phyloP scores from a whole-genome alignment of 2,797 vertebrate species.

The Alectoris magna region DNA sequence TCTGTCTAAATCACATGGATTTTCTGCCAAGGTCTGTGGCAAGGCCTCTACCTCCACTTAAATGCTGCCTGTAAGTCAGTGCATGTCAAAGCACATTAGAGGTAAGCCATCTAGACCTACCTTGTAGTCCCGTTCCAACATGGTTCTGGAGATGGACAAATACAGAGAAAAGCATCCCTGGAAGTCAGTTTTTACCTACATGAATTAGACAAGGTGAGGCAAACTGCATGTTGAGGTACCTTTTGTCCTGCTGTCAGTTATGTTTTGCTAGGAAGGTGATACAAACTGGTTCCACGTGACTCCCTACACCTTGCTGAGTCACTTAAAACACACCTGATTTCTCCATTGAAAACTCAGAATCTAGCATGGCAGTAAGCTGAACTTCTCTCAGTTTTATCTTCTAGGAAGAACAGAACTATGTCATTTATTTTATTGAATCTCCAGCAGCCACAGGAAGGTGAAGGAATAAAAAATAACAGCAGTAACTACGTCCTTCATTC shows the following conservation, averaged over 20 bases:
- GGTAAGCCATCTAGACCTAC: background rate
- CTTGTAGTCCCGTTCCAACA: background rate
- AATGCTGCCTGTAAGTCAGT: rapidly evolving
- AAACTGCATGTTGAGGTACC: background rate
- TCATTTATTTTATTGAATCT: background rate
- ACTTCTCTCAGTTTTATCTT: background rate
- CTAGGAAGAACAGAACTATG: background rate
- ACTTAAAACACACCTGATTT: background rate
- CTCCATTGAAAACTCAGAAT: background rate
- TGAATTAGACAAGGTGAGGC: background rate
- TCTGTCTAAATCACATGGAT: too few species aligned
- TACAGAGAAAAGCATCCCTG: background rate
- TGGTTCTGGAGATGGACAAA: background rate
- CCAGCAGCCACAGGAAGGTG: background rate
- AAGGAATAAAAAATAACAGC: background rate
- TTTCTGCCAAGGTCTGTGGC: background rate
- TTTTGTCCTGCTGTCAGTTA: rapidly evolving
- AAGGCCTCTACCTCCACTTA: background rate
- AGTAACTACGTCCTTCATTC: background rate
- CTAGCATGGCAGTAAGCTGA: background rate
- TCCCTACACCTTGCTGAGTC: background rate
- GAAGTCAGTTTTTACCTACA: background rate
- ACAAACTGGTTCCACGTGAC: background rate
- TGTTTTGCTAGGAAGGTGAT: background rate
- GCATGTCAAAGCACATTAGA: background rate